Base-by-base conservation (phyloP, 2,888 invertebrate genomes). In the Iphiclides podalirius region DNA sequence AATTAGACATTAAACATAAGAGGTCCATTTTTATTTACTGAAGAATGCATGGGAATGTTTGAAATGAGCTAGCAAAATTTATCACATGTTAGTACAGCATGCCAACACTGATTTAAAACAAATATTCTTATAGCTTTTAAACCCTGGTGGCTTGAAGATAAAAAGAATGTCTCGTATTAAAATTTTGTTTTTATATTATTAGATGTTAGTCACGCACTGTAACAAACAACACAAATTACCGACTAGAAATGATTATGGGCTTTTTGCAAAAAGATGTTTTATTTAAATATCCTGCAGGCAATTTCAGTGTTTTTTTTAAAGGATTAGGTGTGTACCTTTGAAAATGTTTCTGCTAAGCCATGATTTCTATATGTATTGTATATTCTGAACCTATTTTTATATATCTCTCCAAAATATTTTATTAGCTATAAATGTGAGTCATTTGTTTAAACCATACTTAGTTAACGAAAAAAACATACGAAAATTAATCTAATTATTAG, bases 201-300 rank as follows among this genome's bases (percentile, higher is more conserved):
- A 41, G 12, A 40, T 51, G 45, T 51, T 51, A 51, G 45, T 46
- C 40, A 51, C 49, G 39, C 42, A 34, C 28, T 40, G 44, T 45
- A 39, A 39, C n/a, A 40, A 44, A 40, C 34, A 35, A 51, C 26
- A 44, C 28, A 33, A 26, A 39, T 43, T 50, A 51, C 39, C 14
- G 50, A 50, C 50, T 50, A 50, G 50, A 45, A 34, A 44, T 6
- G 28, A 17, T 4, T 34, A 39, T 1, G 13, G 23, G 11, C 2
- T n/a, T n/a, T n/a, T n/a, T n/a, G n/a, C n/a, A n/a, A n/a, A n/a
- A n/a, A n/a, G n/a, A n/a, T n/a, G n/a, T n/a, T n/a, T n/a, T n/a
- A n/a, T n/a, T n/a, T n/a, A n/a, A n/a, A n/a, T n/a, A n/a, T n/a
- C n/a, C n/a, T n/a, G n/a, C n/a, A n/a, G n/a, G n/a, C n/a, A n/a